phyloP scores from a whole-genome alignment of 2,888 invertebrate species.

The Balanococcus diminutus region DNA sequence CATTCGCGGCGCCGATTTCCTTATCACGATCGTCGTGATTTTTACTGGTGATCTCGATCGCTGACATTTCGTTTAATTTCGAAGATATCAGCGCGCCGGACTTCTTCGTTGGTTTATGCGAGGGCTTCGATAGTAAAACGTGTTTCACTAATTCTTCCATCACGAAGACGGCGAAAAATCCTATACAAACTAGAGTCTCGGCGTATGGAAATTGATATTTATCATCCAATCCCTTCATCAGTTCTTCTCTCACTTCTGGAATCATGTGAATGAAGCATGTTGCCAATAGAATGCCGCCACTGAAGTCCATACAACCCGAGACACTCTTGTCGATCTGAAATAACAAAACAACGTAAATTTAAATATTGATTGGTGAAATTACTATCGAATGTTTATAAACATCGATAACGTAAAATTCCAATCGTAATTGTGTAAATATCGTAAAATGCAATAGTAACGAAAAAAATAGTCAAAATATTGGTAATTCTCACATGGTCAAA shows the following conservation, averaged over 20 bases:
- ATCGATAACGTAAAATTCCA: not conserved
- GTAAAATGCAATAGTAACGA: not conserved
- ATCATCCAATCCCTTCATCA: slow-evolving; percentile 59
- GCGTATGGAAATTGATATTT: slow-evolving; percentile 62
- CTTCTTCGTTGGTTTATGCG: not conserved
- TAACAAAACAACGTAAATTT: not conserved
- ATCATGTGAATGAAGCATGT: slow-evolving; percentile 68
- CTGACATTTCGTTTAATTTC: not conserved
- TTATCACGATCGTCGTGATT: slow-evolving; percentile 52
- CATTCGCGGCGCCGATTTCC: slow-evolving; percentile 40
- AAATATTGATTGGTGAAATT: not conserved
- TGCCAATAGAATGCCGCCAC: slow-evolving; percentile 67
- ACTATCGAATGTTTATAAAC: not conserved
- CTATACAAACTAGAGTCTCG: slow-evolving; percentile 65
- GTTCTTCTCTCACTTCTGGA: slow-evolving; percentile 64
- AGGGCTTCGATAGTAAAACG: not conserved
- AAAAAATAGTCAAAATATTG: not conserved
- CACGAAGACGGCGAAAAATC: slow-evolving; percentile 67
- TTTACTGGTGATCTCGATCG: not conserved
- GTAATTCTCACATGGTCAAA: not conserved
- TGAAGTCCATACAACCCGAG: slow-evolving; percentile 61
- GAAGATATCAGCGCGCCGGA: slow-evolving; percentile 29
- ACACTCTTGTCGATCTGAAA: slow-evolving; percentile 56
- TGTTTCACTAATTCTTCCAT: slow-evolving; percentile 64
- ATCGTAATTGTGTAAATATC: not conserved